A percentile compares a stretch with the other conserved stretches of the same genome.
Evolutionary conservation across 2,888 invertebrate genomes (phyloP).

Genomic region (Reticulitermes lucifugus): DNA sequence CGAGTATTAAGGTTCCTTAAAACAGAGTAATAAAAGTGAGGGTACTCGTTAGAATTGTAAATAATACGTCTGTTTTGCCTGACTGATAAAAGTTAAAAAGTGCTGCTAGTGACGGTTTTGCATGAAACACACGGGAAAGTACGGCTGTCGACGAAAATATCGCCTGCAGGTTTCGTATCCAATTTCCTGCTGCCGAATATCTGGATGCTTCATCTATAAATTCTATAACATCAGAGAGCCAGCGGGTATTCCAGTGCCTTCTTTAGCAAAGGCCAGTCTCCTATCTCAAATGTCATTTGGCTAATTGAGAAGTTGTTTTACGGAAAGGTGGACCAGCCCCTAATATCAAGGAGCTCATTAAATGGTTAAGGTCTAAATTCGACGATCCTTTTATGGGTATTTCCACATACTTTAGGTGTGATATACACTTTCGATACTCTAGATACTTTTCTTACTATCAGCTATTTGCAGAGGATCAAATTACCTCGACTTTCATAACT

Average conservation of each 20-base stretch:
- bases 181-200: constrained; percentile 21
- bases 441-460: not conserved
- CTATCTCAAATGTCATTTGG: not conserved
- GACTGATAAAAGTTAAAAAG: too few species aligned
- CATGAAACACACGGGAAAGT: not conserved
- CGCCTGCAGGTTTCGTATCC: constrained; percentile 20
- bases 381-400: constrained; percentile 11
- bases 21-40: too few species aligned
- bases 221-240: constrained; percentile 12
- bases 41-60: too few species aligned
- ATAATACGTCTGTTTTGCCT: too few species aligned
- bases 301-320: constrained; percentile 15
- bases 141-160: not conserved
- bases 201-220: constrained; percentile 27
- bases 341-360: constrained; percentile 3
- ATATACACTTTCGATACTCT: not conserved
- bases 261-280: not conserved
- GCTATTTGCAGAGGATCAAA: not conserved
- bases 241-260: not conserved
- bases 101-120: not conserved
- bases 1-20: too few species aligned
- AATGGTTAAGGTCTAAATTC: constrained; percentile 6
- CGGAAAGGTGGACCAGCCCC: not conserved
- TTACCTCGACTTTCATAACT: not conserved
- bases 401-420: not conserved